A percentile compares a stretch with the other conserved stretches of the same genome.
Evolutionary conservation across 2,888 invertebrate species (phyloP).

Genomic region (Alviniconcha strummeri): DNA sequence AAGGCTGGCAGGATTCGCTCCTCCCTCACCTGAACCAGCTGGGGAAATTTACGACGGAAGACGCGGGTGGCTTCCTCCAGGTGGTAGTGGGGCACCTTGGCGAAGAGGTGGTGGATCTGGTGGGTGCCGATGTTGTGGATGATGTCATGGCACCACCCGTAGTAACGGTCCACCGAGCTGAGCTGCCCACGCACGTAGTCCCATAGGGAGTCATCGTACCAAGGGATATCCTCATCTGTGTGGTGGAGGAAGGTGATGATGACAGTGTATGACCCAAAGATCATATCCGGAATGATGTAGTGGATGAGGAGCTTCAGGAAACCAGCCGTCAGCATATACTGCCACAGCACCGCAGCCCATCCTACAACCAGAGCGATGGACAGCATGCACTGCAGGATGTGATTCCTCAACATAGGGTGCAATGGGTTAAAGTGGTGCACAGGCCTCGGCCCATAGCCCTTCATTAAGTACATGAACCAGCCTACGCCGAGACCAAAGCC

Average conservation of each 20-base stretch:
- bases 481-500: constrained; percentile 60
- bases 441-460: constrained; percentile 65
- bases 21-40: constrained; percentile 59
- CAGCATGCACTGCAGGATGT: constrained; percentile 51
- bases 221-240: constrained; percentile 67
- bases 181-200: constrained; percentile 70
- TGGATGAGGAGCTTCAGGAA: constrained; percentile 52
- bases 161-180: constrained; percentile 68
- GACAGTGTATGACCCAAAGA: constrained; percentile 66
- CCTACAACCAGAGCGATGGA: constrained; percentile 49
- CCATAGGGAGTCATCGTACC: constrained; percentile 67
- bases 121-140: constrained; percentile 69
- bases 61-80: constrained; percentile 66
- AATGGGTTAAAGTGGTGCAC: constrained; percentile 42
- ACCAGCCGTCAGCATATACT: constrained; percentile 52
- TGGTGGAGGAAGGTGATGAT: constrained; percentile 71
- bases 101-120: constrained; percentile 70
- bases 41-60: constrained; percentile 64
- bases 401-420: constrained; percentile 53
- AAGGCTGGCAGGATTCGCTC: constrained; percentile 65
- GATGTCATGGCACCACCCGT: constrained; percentile 66
- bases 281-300: constrained; percentile 62
- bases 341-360: constrained; percentile 51
- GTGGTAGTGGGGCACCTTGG: constrained; percentile 69
- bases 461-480: constrained; percentile 64